Conservation (phyloP, 2,888 invertebrate species). For the Pyrochroa serraticornis region DNA sequence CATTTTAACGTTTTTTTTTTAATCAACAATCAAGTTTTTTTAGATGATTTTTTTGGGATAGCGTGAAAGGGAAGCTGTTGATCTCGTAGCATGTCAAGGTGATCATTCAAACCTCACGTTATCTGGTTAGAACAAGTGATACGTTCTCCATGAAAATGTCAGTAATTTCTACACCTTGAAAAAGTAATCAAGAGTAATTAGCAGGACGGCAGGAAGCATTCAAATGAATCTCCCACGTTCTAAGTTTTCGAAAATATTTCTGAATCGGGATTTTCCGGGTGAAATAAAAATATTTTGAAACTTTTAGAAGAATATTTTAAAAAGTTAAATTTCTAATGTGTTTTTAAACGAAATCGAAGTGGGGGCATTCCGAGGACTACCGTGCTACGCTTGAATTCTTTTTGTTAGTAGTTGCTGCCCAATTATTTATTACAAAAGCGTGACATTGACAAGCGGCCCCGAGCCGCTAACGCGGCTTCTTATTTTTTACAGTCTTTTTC, state of each 20-base stretch:
- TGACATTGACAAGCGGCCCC: too few relatives aligned
- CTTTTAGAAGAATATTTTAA: background rate
- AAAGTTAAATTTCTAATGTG: background rate
- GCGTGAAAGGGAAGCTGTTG: constrained; percentile 16
- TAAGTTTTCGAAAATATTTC: too few relatives aligned
- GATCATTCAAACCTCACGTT: background rate
- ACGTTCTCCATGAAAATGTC: background rate
- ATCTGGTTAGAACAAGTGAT: too few relatives aligned
- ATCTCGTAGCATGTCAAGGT: constrained; percentile 15
- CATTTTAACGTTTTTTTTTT: constrained; percentile 8
- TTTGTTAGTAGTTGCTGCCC: background rate
- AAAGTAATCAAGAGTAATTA: too few relatives aligned
- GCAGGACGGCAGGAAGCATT: too few relatives aligned
- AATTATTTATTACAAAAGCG: background rate
- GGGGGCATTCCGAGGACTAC: too few relatives aligned
- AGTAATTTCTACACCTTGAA: background rate
- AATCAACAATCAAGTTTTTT: background rate
- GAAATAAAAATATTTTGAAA: constrained; percentile 6
- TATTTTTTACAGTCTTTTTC: background rate
- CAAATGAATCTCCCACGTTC: too few relatives aligned
- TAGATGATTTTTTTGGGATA: constrained; percentile 1
- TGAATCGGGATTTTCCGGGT: too few relatives aligned
- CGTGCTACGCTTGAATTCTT: too few relatives aligned
- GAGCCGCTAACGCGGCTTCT: background rate
- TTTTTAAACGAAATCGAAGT: too few relatives aligned